Conservation (phyloP, 2,113 vertebrate genomes). For the Corythoichthys haematopterus region DNA sequence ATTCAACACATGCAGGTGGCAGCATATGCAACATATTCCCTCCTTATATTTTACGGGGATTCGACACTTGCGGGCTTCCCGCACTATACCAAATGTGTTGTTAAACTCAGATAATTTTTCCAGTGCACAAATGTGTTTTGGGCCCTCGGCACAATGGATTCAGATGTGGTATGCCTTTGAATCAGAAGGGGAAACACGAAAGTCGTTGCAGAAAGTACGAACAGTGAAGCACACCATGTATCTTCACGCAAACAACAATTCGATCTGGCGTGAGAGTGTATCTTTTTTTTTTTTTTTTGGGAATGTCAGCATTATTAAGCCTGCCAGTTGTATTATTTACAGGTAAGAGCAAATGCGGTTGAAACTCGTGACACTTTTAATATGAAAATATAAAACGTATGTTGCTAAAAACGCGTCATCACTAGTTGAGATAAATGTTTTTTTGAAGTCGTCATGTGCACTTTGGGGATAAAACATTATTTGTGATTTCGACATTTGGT, state of each 20-base stretch:
- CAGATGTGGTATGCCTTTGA: conserved; percentile 49
- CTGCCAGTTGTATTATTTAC: not conserved
- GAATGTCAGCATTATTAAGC: not conserved
- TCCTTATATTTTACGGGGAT: conserved; percentile 6
- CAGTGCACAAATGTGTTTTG: conserved; percentile 12
- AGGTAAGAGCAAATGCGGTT: no score
- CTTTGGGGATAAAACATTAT: not conserved
- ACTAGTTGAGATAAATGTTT: not conserved
- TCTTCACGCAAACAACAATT: conserved; percentile 1
- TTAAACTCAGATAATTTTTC: not conserved
- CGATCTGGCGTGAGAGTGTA: not conserved
- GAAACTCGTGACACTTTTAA: not conserved
- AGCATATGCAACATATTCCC: conserved; percentile 10
- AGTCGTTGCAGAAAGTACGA: conserved; percentile 13
- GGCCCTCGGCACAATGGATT: conserved; percentile 21
- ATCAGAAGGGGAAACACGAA: conserved; percentile 22
- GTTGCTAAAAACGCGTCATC: not conserved
- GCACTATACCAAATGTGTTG: not conserved
- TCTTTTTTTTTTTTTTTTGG: no score
- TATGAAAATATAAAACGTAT: not conserved
- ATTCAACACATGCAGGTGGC: not conserved
- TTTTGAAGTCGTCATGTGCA: conserved; percentile 14
- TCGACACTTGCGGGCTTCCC: not conserved
- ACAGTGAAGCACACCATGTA: conserved; percentile 26
- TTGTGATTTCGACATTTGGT: conserved; percentile 23